Base-by-base conservation (phyloP, 1,140 invertebrate species). In the Cataglyphis hispanica region DNA sequence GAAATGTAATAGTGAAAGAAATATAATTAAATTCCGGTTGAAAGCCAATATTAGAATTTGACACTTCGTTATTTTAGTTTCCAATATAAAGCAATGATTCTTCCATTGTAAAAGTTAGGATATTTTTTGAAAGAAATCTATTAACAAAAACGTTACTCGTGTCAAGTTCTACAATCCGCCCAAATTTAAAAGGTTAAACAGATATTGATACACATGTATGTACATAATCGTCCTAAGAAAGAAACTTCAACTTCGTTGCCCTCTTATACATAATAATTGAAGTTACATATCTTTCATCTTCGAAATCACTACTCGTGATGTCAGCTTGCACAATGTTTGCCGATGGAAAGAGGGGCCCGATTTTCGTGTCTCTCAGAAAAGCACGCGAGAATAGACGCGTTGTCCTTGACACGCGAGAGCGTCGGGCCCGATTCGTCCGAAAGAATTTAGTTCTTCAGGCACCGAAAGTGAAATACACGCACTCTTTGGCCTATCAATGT, bases 361-460 rank as follows among this genome's bases (percentile, higher is more conserved):
- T 90, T 90, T 90, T 90, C 67, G 76, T 86, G 69, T n/a, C 74
- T 90, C 84, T 88, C 83, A 90, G 86, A 56, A 86, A 90, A 90
- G 72, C 78, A 90, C 67, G 83, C 87, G 86, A 90, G 87, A 93
- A 93, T 93, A 93, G 91, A 93, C 92, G 91, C 86, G 91, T 93
- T 93, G 92, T 93, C 93, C 93, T 93, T 94, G 93, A 93, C 93
- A 94, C 90, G 84, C 58, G 80, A 70, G 37, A 61, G 22, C 78
- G 76, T 46, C 56, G 69, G 72, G 67, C 77, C 22, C 76, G 66
- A 83, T 61, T 84, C 76, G 77, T 85, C 74, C 66, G n/a, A 58
- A 90, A 75, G 85, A 86, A 91, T 89, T 91, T 91, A 77, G 90
- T 89, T 90, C 85, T 89, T 91, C 37, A 46, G 81, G 76, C 87